Conservation (phyloP, 1,140 invertebrate species). For the Drosophila mauritiana region DNA sequence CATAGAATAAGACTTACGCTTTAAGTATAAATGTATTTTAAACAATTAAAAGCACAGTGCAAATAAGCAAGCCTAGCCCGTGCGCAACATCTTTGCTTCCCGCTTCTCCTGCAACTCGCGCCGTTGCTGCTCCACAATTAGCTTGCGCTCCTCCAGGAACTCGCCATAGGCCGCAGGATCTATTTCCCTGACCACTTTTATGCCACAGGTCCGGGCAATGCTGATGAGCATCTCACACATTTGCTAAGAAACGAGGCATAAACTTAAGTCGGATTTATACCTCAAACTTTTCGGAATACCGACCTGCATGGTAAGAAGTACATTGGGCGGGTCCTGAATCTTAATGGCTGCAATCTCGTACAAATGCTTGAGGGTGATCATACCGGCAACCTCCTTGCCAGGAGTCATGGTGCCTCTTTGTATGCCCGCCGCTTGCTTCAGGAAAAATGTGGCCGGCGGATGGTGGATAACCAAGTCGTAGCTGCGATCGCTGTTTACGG, state of each 20-base stretch:
- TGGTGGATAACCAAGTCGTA: constrained; percentile 93
- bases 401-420: constrained; percentile 92
- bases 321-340: constrained; percentile 91
- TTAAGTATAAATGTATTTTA: constrained; percentile 75
- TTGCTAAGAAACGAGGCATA: constrained; percentile 86
- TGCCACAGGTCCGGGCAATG: constrained; percentile 91
- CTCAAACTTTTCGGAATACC: not conserved
- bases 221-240: constrained; percentile 93
- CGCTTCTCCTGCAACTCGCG: constrained; percentile 92
- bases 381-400: constrained; percentile 93
- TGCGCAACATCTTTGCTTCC: constrained; percentile 97
- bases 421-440: constrained; percentile 98
- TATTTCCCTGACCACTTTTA: constrained; percentile 93
- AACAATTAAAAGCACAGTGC: constrained; percentile 53
- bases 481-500: constrained; percentile 93
- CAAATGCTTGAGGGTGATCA: constrained; percentile 97
- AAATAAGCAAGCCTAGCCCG: constrained; percentile 84
- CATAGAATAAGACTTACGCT: constrained; percentile 76
- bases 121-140: constrained; percentile 90
- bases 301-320: constrained; percentile 85
- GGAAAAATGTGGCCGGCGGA: constrained; percentile 93
- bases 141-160: constrained; percentile 93
- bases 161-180: constrained; percentile 92
- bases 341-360: constrained; percentile 99
- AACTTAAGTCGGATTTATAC: not conserved